Evolutionary conservation across 2,113 vertebrate genomes (phyloP).

Genomic region (Tenebrosternarchus preto): DNA sequence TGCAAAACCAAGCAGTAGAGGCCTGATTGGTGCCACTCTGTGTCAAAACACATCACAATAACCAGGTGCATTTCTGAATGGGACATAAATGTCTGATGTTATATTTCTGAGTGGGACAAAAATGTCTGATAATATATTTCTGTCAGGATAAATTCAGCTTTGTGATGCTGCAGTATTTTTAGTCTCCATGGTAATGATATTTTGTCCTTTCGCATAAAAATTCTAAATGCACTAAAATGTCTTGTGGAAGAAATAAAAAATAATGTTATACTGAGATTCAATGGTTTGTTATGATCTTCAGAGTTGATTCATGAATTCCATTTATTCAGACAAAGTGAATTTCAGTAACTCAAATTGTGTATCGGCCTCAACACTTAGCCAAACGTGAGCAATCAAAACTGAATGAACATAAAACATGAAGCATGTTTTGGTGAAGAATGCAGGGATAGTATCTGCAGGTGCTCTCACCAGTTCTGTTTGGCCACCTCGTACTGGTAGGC

Average conservation of each 20-base stretch:
- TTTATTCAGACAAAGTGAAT: neutral
- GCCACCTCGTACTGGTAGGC: constrained; percentile 96
- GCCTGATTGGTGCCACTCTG: constrained; percentile 39
- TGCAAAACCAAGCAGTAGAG: constrained; percentile 42
- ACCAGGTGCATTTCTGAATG: constrained; percentile 50
- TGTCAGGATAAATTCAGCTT: constrained; percentile 29
- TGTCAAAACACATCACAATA: constrained; percentile 39
- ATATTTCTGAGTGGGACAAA: constrained; percentile 44
- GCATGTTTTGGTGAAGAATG: no score
- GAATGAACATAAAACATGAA: neutral
- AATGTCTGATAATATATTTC: constrained; percentile 32
- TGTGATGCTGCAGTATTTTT: constrained; percentile 40
- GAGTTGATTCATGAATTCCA: constrained; percentile 18
- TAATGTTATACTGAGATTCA: neutral
- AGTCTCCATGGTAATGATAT: constrained; percentile 19
- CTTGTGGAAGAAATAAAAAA: constrained; percentile 9
- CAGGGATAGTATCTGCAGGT: neutral
- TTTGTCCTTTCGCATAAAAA: constrained; percentile 2
- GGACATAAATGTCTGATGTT: constrained; percentile 44
- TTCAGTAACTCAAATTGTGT: neutral
- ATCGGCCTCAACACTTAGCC: neutral
- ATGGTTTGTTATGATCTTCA: constrained; percentile 27
- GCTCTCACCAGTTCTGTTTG: constrained; percentile 89
- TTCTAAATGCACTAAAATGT: neutral
- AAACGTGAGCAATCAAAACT: neutral